Evolutionary conservation across 2,888 invertebrate genomes (phyloP), one percentile per base, ranked within the genome.

Genomic region (Drosophila multiciliata): DNA sequence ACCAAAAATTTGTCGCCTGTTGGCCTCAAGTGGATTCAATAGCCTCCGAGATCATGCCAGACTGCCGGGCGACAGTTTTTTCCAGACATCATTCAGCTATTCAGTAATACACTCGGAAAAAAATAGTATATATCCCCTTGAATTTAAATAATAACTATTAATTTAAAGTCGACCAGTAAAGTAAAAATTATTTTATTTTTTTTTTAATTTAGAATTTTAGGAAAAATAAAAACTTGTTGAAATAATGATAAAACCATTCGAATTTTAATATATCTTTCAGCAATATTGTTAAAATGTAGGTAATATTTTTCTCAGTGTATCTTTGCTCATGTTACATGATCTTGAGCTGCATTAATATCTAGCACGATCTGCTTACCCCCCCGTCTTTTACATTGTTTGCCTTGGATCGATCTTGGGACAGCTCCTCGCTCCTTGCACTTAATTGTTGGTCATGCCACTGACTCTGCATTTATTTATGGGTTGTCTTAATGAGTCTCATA

Each of bases 381-480:
- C 4, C 23, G 26, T 40, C 65, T 45, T 62, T 29, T 59, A 53
- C 65, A 65, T 38, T 77, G 68, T 77, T 50, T 77, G 72, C n/a
- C 57, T 42, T 62, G 58, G 59, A 48, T 54, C 54, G 78, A 69
- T 78, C 78, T 78, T 66, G 60, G 61, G 62, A 32, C 79, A 73
- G 74, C 82, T 80, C 69, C 87, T 80, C 76, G 72, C 80, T 54
- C 35, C 36, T 38, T 75, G 73, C 85, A 74, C 81, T 82, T 83
- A 82, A 83, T 83, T 85, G 89, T 79, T 72, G 81, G 87, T 87
- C 85, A 82, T 84, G 80, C 89, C 89, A 72, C 89, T 89, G 89
- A 88, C 89, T 77, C 69, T 80, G 88, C 87, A 83, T 84, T 90
- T 90, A 87, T 90, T 90, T 89, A 90, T 90, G 90, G 89, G 89